Percentiles rank a stretch among this genome's conserved stretches.
Conservation (phyloP, 1,140 invertebrate genomes). For the Procambarus virginalis region DNA sequence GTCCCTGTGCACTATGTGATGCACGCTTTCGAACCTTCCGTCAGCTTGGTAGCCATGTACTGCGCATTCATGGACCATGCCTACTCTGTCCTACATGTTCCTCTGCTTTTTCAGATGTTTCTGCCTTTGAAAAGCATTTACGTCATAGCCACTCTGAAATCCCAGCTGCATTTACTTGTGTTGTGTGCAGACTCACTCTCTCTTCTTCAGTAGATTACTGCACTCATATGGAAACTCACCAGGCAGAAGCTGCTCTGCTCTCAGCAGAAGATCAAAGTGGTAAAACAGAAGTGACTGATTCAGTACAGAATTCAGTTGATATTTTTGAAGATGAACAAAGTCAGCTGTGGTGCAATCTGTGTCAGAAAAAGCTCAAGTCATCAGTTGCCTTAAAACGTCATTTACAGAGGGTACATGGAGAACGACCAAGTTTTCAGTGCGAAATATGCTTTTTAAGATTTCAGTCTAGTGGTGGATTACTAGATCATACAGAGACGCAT, state of each 20-base stretch:
- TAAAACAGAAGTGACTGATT: neutral
- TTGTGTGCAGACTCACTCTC: conserved; percentile 33
- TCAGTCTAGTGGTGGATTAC: conserved; percentile 36
- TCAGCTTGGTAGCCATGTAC: conserved; percentile 51
- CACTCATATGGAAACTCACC: conserved; percentile 52
- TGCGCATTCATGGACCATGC: conserved; percentile 32
- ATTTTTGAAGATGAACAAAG: conserved; percentile 1
- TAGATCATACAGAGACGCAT: conserved; percentile 60
- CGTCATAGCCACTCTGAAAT: conserved; percentile 21
- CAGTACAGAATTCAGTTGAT: neutral
- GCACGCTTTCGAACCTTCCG: conserved; percentile 56
- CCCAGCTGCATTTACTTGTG: conserved; percentile 47
- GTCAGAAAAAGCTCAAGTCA: conserved; percentile 40
- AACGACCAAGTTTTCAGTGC: conserved; percentile 40
- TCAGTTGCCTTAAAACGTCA: conserved; percentile 33
- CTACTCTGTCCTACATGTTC: conserved; percentile 41
- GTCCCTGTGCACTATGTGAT: conserved; percentile 45
- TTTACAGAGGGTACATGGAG: conserved; percentile 24
- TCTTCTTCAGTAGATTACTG: conserved; percentile 25
- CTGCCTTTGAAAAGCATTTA: conserved; percentile 35
- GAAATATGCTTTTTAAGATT: conserved; percentile 48
- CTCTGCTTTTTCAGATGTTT: conserved; percentile 3
- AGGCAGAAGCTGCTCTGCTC: conserved; percentile 28
- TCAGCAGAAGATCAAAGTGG: neutral
- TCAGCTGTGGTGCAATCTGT: conserved; percentile 31